Conservation (phyloP, 2,113 vertebrate genomes). For the Anthoscopus minutus region DNA sequence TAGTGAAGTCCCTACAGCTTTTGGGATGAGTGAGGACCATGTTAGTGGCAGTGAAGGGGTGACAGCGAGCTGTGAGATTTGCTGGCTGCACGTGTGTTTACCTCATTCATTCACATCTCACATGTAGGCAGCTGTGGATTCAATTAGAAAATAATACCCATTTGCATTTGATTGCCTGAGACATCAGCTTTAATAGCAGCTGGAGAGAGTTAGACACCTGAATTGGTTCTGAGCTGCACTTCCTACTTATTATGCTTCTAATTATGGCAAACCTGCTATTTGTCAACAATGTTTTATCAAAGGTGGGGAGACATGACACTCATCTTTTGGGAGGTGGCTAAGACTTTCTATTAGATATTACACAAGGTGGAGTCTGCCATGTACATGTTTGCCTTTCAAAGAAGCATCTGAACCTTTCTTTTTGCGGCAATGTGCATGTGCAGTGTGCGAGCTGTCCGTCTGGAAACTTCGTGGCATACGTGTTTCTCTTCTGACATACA, state of each 20-base stretch:
- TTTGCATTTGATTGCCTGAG: constrained; percentile 56
- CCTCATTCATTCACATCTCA: constrained; percentile 42
- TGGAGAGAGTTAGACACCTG: constrained; percentile 50
- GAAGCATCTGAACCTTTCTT: background rate
- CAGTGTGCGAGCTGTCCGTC: background rate
- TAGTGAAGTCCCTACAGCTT: background rate
- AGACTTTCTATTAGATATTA: constrained; percentile 60
- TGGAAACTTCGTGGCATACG: background rate
- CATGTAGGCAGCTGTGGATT: constrained; percentile 41
- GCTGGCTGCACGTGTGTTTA: constrained; percentile 44
- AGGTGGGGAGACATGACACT: constrained; percentile 49
- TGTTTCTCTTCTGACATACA: background rate
- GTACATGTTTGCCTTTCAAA: constrained; percentile 41
- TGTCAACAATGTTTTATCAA: constrained; percentile 59
- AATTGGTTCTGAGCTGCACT: constrained; percentile 40
- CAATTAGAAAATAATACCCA: constrained; percentile 57
- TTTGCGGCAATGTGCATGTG: background rate
- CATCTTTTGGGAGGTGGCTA: constrained; percentile 29
- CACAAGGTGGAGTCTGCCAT: background rate
- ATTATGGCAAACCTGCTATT: constrained; percentile 56
- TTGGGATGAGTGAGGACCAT: background rate
- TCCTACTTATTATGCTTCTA: constrained; percentile 55
- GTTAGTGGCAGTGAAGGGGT: background rate
- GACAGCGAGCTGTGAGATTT: background rate
- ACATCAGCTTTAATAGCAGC: constrained; percentile 61